phyloP scores from a whole-genome alignment of 2,888 invertebrate genomes.

The Bombylius discolor region DNA sequence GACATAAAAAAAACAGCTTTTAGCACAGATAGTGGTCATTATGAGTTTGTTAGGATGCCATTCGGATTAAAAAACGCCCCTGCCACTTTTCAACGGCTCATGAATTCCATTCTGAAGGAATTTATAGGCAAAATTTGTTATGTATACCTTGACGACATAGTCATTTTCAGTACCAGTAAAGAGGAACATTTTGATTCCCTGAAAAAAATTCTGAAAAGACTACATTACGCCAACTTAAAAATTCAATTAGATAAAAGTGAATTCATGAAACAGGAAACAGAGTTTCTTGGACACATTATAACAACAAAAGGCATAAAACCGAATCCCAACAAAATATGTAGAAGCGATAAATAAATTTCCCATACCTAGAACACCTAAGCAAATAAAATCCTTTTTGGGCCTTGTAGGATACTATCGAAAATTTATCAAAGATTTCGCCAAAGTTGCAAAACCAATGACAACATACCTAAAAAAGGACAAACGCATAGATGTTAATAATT shows the following conservation, averaged over 20 bases:
- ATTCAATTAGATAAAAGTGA: conserved; percentile 16
- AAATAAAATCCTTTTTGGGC: conserved; percentile 10
- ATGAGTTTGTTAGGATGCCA: neutral
- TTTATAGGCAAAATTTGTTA: conserved; percentile 16
- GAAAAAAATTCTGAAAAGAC: conserved; percentile 15
- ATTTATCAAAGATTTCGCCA: conserved; percentile 5
- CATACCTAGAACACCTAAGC: neutral
- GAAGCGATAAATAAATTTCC: neutral
- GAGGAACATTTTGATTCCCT: conserved; percentile 18
- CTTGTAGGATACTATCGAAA: conserved; percentile 2
- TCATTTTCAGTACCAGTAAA: conserved; percentile 17
- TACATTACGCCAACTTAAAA: conserved; percentile 15
- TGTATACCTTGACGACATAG: conserved; percentile 22
- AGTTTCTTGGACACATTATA: conserved; percentile 18
- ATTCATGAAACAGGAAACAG: conserved; percentile 8
- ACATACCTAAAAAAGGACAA: conserved; percentile 6
- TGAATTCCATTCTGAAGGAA: conserved; percentile 16
- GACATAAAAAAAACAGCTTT: conserved; percentile 3
- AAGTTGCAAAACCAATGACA: conserved; percentile 2
- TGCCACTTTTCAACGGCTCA: conserved; percentile 2
- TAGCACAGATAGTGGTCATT: neutral
- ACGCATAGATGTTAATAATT: conserved; percentile 14
- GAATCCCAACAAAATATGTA: conserved; percentile 8
- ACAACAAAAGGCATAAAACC: conserved; percentile 20
- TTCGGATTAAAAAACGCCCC: conserved; percentile 7